A percentile compares a stretch with the other conserved stretches of the same genome.
These are phyloP conservation scores for Malurus melanocephalus DNA, from an alignment of 2,113 vertebrate genomes.

Conservation along the genomic window DNA sequence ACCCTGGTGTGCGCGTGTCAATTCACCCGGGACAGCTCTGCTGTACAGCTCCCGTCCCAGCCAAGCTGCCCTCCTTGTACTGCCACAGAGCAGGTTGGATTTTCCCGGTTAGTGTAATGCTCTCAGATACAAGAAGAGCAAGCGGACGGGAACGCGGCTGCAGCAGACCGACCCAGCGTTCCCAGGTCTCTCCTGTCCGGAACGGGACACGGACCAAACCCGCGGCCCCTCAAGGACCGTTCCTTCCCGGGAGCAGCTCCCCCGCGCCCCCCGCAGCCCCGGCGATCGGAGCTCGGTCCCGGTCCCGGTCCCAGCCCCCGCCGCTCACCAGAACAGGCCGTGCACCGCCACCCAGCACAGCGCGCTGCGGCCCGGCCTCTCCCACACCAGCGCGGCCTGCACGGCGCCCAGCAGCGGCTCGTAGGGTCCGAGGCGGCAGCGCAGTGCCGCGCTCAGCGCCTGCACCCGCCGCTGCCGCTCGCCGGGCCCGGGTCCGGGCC, in stretches of 20 bases:
- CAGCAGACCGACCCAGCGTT: not conserved
- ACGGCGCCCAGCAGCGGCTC: not conserved
- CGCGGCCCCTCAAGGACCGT: not conserved
- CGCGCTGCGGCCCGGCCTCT: not conserved
- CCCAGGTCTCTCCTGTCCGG: not conserved
- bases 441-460: not conserved
- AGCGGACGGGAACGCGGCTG: accelerated
- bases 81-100: accelerated
- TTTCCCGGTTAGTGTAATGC: not conserved
- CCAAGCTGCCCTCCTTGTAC: not conserved
- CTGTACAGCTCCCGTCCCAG: not conserved
- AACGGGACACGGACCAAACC: not conserved
- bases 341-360: not conserved
- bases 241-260: not conserved
- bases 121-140: not conserved
- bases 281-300: not conserved
- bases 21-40: accelerated
- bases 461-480: not conserved
- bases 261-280: not conserved
- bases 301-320: too few species aligned
- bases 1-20: not conserved
- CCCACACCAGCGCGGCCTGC: not conserved
- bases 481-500: not conserved
- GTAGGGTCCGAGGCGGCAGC: not conserved
- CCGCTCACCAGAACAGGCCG: constrained; percentile 5